Base-by-base conservation (phyloP, 2,113 vertebrate species). In the Apteryx owenii region DNA sequence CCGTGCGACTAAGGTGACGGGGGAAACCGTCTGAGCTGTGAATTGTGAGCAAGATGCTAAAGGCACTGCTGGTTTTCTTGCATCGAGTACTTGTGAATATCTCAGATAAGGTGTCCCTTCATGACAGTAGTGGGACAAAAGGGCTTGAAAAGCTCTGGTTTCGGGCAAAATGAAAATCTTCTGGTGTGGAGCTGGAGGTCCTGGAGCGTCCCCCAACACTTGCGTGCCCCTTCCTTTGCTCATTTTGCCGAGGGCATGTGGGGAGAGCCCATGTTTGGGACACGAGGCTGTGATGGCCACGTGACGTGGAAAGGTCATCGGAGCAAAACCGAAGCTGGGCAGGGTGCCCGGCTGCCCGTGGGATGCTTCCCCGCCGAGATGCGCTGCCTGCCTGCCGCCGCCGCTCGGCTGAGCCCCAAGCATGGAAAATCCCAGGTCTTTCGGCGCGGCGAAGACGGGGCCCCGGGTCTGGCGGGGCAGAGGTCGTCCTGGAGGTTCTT, bases 401-500 rank as follows among this genome's bases (percentile, higher is more conserved):
- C 0, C 11, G 60, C 71, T 51, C 66, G 79, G 76, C 91, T 80
- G 68, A 66, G 28, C 12, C 69, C 70, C 26, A 46, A 36, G 44
- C 0, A 3, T 96, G 97, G 95, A 97, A 97, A 97, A 95, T 97
- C 58, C 89, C 79, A 7, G 0, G 65, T 23, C 65, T 81, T 44
- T 56, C n/a, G 40, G 75, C 40, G 61, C 9, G 58, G 81, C 5
- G 3, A 64, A 81, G 91, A 69, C 60, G 53, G 51, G 51, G 50
- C 23, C 80, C 85, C 62, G 40, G 66, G 85, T 94, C 88, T 94
- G 76, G 75, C 87, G 60, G 89, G 90, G 89, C 84, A 95, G 90
- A 95, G 95, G 83, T 95, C 58, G 1, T 29, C 85, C 54, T 64
- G 53, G 73, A 93, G 87, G 31, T 78, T 95, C 88, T 97, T 97